These are phyloP conservation scores for Pituophis catenifer DNA, from an alignment of 2,113 vertebrate species.

Conservation along the genomic window DNA sequence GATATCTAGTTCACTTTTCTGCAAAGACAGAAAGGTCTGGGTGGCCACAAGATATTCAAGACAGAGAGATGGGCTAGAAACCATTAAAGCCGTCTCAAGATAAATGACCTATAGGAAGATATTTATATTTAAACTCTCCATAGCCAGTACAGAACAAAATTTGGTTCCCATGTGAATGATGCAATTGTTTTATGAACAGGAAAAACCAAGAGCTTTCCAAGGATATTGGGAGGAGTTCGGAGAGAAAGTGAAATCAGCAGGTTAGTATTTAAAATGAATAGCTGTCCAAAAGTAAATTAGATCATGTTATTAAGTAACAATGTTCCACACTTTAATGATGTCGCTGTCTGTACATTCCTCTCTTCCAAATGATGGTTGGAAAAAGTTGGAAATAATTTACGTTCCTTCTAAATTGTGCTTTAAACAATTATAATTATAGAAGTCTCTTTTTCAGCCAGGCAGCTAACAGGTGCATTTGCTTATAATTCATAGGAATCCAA, in stretches of 20 bases:
- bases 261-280: background rate
- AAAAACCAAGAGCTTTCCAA: conserved; percentile 16
- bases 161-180: background rate
- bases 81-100: background rate
- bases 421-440: background rate
- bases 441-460: background rate
- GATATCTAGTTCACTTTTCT: background rate
- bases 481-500: background rate
- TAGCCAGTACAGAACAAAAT: background rate
- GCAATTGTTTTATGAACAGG: background rate
- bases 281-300: background rate
- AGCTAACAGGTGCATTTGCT: background rate
- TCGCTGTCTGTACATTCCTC: background rate
- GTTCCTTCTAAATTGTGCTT: background rate
- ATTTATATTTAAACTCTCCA: background rate
- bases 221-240: conserved; percentile 18
- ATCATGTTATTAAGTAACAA: background rate
- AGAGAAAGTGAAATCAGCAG: conserved; percentile 23
- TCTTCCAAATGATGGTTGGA: background rate
- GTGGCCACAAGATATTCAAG: background rate
- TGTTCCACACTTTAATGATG: background rate
- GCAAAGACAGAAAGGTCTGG: background rate
- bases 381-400: background rate
- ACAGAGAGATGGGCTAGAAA: background rate
- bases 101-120: background rate